A percentile compares a stretch with the other conserved stretches of the same genome.
Conservation (phyloP, 2,888 invertebrate species). For the Noctua fimbriata region DNA sequence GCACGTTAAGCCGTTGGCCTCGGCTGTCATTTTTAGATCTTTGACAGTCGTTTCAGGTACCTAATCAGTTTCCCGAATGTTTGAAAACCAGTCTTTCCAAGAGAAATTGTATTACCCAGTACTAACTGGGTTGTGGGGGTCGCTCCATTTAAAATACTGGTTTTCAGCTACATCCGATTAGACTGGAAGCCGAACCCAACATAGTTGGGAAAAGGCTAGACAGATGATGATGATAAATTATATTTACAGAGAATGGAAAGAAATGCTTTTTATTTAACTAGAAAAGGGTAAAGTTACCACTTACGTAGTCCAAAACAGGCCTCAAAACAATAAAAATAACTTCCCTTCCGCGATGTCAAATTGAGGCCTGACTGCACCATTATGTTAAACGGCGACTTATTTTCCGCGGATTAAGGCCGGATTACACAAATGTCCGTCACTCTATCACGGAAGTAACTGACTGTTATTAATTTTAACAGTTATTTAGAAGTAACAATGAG, state of each 20-base stretch:
- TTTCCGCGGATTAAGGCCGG: slow-evolving; percentile 62
- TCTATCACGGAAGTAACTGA: slow-evolving; percentile 28
- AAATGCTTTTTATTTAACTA: not conserved
- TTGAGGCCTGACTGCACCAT: slow-evolving; percentile 40
- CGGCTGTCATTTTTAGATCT: not conserved
- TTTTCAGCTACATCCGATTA: not conserved
- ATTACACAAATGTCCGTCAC: slow-evolving; percentile 59
- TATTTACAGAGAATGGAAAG: not conserved
- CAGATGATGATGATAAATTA: not conserved
- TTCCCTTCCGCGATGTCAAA: slow-evolving; percentile 22
- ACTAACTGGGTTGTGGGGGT: not conserved
- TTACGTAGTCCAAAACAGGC: not conserved
- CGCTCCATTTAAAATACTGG: too few relatives aligned
- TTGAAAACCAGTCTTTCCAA: not conserved
- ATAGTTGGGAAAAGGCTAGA: not conserved
- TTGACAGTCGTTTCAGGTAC: not conserved
- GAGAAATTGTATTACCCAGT: not conserved
- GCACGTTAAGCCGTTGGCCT: not conserved
- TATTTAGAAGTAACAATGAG: slow-evolving; percentile 11
- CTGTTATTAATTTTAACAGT: slow-evolving; percentile 31
- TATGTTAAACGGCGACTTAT: slow-evolving; percentile 61
- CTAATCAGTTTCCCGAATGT: not conserved
- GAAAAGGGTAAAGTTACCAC: not conserved
- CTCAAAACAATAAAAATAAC: slow-evolving; percentile 34
- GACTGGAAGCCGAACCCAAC: not conserved